Evolutionary conservation across 2,797 vertebrate genomes (phyloP).

Genomic region (Epinephelus malabaricus): DNA sequence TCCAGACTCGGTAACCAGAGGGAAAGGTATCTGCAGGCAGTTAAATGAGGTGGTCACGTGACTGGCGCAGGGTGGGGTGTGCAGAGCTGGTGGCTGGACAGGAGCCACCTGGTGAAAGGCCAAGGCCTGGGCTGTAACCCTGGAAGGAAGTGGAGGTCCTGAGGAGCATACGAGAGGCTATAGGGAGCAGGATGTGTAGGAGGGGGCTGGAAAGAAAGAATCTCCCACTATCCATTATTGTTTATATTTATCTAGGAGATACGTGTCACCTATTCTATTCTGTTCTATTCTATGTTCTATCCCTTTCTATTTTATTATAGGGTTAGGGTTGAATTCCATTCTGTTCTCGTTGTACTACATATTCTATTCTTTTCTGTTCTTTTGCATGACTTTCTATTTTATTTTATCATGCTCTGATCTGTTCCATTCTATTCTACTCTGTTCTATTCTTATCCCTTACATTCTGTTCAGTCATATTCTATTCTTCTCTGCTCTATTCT

Average conservation of each 20-base stretch:
- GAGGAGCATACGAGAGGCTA: conserved; percentile 76
- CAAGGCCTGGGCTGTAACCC: conserved; percentile 88
- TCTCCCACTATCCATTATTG: conserved; percentile 50
- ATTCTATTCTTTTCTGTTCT: not conserved
- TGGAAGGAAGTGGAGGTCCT: conserved; percentile 89
- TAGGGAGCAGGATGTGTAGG: conserved; percentile 88
- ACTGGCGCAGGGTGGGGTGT: conserved; percentile 50
- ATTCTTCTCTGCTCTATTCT: not conserved
- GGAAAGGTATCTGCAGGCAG: conserved; percentile 8
- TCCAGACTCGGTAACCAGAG: not conserved
- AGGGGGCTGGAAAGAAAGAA: conserved; percentile 68
- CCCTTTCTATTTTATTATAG: not conserved
- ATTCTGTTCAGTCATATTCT: no score
- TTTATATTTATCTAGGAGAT: conserved; percentile 10
- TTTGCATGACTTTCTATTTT: not conserved
- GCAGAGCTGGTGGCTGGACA: conserved; percentile 77
- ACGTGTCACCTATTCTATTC: not conserved
- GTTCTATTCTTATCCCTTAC: no score
- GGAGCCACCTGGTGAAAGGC: conserved; percentile 87
- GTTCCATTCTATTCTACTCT: no score
- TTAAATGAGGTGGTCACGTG: conserved; percentile 11
- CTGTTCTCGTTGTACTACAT: no score
- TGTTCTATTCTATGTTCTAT: not conserved
- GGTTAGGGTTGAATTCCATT: no score
- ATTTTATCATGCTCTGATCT: not conserved